Percentiles rank a stretch among this genome's conserved stretches.
Evolutionary conservation across 2,113 vertebrate genomes (phyloP).

Genomic region (Cyprinodon variegatus): DNA sequence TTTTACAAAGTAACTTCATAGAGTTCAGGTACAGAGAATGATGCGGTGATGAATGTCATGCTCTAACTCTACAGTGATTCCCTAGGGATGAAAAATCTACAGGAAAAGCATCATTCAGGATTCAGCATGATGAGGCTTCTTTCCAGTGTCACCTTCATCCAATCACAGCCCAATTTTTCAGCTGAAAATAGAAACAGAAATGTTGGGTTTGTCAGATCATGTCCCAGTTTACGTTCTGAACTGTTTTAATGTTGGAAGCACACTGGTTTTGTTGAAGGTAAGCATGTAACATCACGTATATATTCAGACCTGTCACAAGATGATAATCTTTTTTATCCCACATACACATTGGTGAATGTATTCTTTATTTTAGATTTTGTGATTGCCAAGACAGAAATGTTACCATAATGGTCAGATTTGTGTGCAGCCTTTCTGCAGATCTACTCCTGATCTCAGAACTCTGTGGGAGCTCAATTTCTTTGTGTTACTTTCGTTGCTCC

Average conservation of each 20-base stretch:
- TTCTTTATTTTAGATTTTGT: neutral
- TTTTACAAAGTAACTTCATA: slow-evolving; percentile 17
- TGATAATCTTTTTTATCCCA: neutral
- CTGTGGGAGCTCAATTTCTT: neutral
- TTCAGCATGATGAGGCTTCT: slow-evolving; percentile 28
- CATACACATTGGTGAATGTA: neutral
- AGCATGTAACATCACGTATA: neutral
- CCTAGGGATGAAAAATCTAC: slow-evolving; percentile 31
- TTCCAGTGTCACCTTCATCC: slow-evolving; percentile 50
- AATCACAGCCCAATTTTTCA: slow-evolving; percentile 28
- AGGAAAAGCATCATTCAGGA: slow-evolving; percentile 49
- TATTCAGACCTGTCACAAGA: neutral
- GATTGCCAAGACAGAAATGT: neutral
- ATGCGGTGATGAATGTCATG: slow-evolving; percentile 22
- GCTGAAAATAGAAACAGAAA: slow-evolving; percentile 27
- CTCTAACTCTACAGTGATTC: slow-evolving; percentile 36
- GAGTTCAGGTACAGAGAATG: slow-evolving; percentile 22
- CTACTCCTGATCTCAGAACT: neutral
- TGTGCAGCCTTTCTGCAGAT: neutral
- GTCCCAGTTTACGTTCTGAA: neutral
- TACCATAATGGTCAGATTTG: neutral
- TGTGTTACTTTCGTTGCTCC: neutral
- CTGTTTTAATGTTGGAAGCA: slow-evolving; percentile 12
- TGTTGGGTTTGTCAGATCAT: slow-evolving; percentile 17
- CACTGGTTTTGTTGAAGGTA: neutral